Conservation (phyloP, 2,888 invertebrate species). For the Torymus tubicola region DNA sequence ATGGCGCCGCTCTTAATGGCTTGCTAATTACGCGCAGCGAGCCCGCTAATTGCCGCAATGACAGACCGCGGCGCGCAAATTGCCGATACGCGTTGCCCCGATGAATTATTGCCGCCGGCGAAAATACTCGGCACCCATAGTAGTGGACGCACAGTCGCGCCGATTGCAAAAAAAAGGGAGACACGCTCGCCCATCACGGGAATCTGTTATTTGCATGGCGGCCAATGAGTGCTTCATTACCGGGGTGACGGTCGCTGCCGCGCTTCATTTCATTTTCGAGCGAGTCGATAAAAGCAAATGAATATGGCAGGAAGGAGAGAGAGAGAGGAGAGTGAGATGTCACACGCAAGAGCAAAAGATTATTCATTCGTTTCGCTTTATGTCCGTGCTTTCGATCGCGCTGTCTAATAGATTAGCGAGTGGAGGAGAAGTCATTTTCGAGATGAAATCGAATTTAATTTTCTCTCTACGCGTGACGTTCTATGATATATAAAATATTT, state of each 20-base stretch:
- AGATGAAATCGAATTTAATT: slow-evolving; percentile 32
- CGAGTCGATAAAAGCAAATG: slow-evolving; percentile 7
- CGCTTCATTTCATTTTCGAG: too few relatives aligned
- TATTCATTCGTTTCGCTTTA: slow-evolving; percentile 19
- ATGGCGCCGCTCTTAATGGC: too few relatives aligned
- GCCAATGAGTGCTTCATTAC: slow-evolving; percentile 6
- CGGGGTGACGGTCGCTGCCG: background rate
- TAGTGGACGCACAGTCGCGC: too few relatives aligned
- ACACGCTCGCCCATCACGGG: too few relatives aligned
- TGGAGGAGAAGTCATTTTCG: slow-evolving; percentile 1
- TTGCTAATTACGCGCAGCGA: too few relatives aligned
- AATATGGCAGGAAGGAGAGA: background rate
- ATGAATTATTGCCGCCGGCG: background rate
- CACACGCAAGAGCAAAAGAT: slow-evolving; percentile 3
- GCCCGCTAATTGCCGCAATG: slow-evolving; percentile 27
- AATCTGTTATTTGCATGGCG: background rate
- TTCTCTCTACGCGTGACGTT: background rate
- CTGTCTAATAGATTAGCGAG: slow-evolving; percentile 8
- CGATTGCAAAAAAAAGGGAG: too few relatives aligned
- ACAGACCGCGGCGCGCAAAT: slow-evolving; percentile 28
- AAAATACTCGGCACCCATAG: too few relatives aligned
- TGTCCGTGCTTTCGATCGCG: background rate
- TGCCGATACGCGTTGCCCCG: slow-evolving; percentile 8
- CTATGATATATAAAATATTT: slow-evolving; percentile 44
- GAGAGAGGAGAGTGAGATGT: slow-evolving; percentile 27